phyloP scores from a whole-genome alignment of 2,888 invertebrate species.

The Cryptocheilus praepositus region DNA sequence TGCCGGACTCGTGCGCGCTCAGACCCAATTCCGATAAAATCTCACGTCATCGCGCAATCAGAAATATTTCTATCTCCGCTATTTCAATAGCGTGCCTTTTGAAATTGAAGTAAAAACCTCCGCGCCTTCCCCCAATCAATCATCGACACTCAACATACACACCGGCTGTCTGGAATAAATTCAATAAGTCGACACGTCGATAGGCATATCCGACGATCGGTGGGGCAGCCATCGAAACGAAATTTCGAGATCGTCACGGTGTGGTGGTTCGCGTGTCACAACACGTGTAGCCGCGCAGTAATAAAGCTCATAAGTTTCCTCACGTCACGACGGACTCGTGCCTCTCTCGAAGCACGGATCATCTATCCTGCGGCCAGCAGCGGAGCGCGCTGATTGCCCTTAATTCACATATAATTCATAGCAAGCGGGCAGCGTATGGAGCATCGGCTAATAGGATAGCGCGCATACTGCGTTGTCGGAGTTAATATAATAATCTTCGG shows the following conservation, averaged over 20 bases:
- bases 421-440: conserved; percentile 17
- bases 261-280: neutral
- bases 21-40: too few relatives aligned
- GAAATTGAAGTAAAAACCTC: too few relatives aligned
- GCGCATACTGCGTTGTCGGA: conserved; percentile 38
- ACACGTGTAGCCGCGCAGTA: conserved; percentile 18
- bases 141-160: neutral
- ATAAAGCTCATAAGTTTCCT: conserved; percentile 29
- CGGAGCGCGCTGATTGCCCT: conserved; percentile 55
- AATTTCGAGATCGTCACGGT: too few relatives aligned
- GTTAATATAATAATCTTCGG: conserved; percentile 61
- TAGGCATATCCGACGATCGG: conserved; percentile 46
- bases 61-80: too few relatives aligned
- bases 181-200: conserved; percentile 14
- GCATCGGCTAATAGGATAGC: conserved; percentile 40
- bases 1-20: neutral
- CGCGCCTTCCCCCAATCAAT: too few relatives aligned
- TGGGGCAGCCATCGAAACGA: conserved; percentile 13
- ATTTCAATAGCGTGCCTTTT: too few relatives aligned
- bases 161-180: conserved; percentile 1
- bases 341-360: conserved; percentile 20
- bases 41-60: too few relatives aligned
- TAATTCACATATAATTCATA: conserved; percentile 66
- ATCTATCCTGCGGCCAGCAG: conserved; percentile 25
- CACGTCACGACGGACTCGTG: conserved; percentile 2